Percentiles rank a stretch among this genome's conserved stretches.
phyloP scores from a whole-genome alignment of 2,888 invertebrate species.

The Lasioglossum malachurum region DNA sequence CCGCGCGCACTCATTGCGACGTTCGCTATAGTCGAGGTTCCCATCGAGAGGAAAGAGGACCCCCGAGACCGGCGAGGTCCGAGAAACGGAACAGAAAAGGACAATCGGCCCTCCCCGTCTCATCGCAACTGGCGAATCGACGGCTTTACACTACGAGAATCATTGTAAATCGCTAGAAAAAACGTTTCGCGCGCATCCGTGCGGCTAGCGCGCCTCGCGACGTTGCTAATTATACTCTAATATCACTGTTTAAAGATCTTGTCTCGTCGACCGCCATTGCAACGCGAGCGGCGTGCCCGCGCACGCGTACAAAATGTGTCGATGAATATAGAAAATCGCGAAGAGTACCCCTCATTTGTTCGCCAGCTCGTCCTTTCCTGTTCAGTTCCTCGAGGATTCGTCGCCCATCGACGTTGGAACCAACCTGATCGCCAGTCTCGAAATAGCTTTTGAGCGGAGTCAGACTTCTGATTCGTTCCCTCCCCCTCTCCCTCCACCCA shows the following conservation, averaged over 20 bases:
- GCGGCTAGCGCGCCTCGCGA: conserved; percentile 32
- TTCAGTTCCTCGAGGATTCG: neutral
- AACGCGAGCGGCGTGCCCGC: conserved; percentile 35
- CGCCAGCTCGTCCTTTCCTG: neutral
- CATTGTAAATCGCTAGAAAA: conserved; percentile 49
- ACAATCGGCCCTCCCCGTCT: neutral
- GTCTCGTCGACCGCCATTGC: conserved; percentile 18
- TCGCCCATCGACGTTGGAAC: neutral
- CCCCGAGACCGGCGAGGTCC: neutral
- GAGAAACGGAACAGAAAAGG: neutral
- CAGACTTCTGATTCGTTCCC: conserved; percentile 39
- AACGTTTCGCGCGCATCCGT: conserved; percentile 26
- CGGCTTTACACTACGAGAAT: conserved; percentile 23
- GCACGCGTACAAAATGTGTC: conserved; percentile 40
- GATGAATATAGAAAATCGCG: conserved; percentile 38
- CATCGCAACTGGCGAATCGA: neutral
- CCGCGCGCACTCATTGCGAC: conserved; percentile 44
- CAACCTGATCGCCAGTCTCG: conserved; percentile 64
- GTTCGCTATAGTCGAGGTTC: conserved; percentile 53
- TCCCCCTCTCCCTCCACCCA: neutral
- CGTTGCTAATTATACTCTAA: conserved; percentile 55
- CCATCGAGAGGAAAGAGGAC: conserved; percentile 16
- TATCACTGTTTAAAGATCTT: conserved; percentile 59
- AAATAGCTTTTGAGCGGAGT: conserved; percentile 49
- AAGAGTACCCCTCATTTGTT: neutral